phyloP scores from a whole-genome alignment of 2,888 invertebrate species.

The Dryococelus australis region DNA sequence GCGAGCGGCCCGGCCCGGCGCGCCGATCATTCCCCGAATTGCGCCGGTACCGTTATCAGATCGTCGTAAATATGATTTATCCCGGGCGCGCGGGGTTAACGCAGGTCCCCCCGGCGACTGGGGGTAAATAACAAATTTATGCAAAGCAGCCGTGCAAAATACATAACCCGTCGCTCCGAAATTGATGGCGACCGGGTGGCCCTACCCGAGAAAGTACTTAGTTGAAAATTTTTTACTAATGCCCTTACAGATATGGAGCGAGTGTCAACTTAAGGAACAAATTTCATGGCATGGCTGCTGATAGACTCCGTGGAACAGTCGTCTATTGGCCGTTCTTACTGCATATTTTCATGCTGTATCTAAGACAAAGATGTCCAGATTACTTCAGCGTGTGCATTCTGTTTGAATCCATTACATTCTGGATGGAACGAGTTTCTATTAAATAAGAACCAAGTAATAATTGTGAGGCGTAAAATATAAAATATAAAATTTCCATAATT shows the following conservation, averaged over 20 bases:
- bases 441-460: too few relatives aligned
- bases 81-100: background rate
- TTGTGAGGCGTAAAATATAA: too few relatives aligned
- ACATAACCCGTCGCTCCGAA: background rate
- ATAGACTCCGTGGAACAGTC: background rate
- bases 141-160: background rate
- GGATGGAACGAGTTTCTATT: too few relatives aligned
- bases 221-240: background rate
- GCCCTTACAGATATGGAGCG: background rate
- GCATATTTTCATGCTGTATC: too few relatives aligned
- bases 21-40: background rate
- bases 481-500: too few relatives aligned
- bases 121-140: background rate
- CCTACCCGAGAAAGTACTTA: background rate
- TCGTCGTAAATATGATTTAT: background rate
- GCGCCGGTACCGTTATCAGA: background rate
- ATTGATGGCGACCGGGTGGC: background rate
- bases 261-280: background rate
- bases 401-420: too few relatives aligned
- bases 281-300: background rate
- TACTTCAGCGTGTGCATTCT: too few relatives aligned
- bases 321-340: background rate
- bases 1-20: background rate
- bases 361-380: too few relatives aligned
- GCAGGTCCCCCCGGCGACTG: background rate